Evolutionary conservation across 53 echinoderm and acorn worm species (phyloP).

Genomic region (Actinopyga echinites): DNA sequence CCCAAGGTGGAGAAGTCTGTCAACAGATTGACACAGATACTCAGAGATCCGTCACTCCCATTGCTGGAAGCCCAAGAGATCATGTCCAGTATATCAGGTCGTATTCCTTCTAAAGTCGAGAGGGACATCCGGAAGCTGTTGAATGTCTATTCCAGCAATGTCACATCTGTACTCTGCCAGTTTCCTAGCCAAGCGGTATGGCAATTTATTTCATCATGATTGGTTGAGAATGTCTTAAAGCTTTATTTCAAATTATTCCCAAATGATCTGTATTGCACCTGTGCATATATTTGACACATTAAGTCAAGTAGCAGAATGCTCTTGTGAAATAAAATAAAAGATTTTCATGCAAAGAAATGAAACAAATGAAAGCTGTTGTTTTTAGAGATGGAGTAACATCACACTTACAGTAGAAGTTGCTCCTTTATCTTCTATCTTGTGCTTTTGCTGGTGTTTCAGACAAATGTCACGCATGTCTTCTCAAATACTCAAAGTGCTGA

Average conservation of each 20-base stretch:
- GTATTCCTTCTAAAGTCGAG: slow-evolving; percentile 81
- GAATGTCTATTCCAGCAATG: slow-evolving; percentile 85
- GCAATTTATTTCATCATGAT: background rate
- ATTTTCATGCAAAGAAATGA: too few relatives aligned
- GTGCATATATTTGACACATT: too few relatives aligned
- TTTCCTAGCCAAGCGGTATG: slow-evolving; percentile 94
- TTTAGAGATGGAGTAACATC: too few relatives aligned
- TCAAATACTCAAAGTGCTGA: too few relatives aligned
- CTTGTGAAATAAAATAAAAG: too few relatives aligned
- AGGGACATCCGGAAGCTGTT: slow-evolving; percentile 82
- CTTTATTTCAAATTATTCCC: background rate
- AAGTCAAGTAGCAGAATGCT: too few relatives aligned
- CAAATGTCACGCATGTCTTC: too few relatives aligned
- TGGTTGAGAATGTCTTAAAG: background rate
- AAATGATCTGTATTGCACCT: too few relatives aligned
- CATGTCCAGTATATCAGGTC: slow-evolving; percentile 85
- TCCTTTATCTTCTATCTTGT: too few relatives aligned
- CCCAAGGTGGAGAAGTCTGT: slow-evolving; percentile 67
- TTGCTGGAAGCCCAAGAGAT: slow-evolving; percentile 97
- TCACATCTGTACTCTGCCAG: slow-evolving; percentile 98
- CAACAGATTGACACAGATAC: slow-evolving; percentile 56
- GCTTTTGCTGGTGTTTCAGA: too few relatives aligned
- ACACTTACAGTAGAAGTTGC: too few relatives aligned
- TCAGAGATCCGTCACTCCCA: slow-evolving; percentile 87
- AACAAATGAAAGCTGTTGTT: too few relatives aligned